Base-by-base conservation (phyloP, 2,888 invertebrate genomes). In the Spodoptera littoralis region DNA sequence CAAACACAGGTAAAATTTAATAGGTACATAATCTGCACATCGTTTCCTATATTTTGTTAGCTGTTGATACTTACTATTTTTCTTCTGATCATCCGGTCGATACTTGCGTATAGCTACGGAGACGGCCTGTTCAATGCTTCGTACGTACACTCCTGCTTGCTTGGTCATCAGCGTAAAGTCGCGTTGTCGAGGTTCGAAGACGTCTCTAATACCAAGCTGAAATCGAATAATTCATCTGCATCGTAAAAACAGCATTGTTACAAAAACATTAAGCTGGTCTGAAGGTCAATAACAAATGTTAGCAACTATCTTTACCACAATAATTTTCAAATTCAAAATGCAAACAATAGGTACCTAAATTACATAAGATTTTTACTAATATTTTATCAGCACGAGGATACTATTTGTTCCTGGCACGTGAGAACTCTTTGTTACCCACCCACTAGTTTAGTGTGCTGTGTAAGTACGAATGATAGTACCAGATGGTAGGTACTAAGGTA, bases 91-190 rank as follows among this genome's bases (percentile, higher is more conserved):
- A 60, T 92, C 91, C n/a, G 90, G 96, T 78, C 95, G 95, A 87
- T 97, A 97, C 88, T 97, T 97, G 82, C 97, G 96, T 79, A 98
- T 97, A 82, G 96, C 97, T 13, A 98, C 97, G 57, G 97, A 97
- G 68, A 98, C 97, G 18, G 97, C 96, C 90, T 98, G 98, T 88
- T 98, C 97, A 79, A 98, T 96, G 88, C 97, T 97, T 60, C 97
- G 96, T 43, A 97, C 97, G 84, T 97, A 98, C 63, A 97, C 96
- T 45, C 96, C 96, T n/a, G 95, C 90, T 83, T 97, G 97, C 22
- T 95, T 94, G 41, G 98, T 97, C 97, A 98, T 97, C 62, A 96
- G 96, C 18, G 96, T 95, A 84, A 98, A 96, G 91, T 98, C 97
- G 3, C 97, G 96, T 69, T 96, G 96, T 64, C 97, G 95, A 2